A percentile compares a stretch with the other conserved stretches of the same genome.
Evolutionary conservation across 1,140 invertebrate species (phyloP).

Genomic region (Drosophila pectinifera): DNA sequence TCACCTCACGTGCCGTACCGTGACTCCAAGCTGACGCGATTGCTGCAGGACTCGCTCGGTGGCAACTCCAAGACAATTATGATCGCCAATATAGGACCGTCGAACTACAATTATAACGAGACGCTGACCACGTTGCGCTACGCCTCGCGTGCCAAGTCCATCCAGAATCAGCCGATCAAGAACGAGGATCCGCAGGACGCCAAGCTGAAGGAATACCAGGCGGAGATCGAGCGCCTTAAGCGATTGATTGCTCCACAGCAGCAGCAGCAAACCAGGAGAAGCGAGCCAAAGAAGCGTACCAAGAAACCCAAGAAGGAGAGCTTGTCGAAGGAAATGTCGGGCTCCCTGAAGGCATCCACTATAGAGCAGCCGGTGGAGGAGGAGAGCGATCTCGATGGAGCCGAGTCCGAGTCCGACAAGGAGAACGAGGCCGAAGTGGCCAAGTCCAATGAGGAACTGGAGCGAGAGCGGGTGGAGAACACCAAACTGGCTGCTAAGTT

Average conservation of each 20-base stretch:
- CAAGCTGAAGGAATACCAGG: conserved; percentile 94
- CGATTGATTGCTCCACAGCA: conserved; percentile 85
- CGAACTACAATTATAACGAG: conserved; percentile 98
- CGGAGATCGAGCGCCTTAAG: conserved; percentile 91
- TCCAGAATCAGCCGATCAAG: conserved; percentile 97
- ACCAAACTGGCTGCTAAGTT: conserved; percentile 86
- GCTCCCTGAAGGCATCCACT: conserved; percentile 39
- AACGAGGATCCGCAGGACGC: conserved; percentile 98
- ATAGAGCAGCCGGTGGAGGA: conserved; percentile 77
- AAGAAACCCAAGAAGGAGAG: conserved; percentile 67
- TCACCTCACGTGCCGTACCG: conserved; percentile 96
- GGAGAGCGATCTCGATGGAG: conserved; percentile 87
- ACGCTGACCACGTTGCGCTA: conserved; percentile 96
- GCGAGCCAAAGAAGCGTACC: conserved; percentile 58
- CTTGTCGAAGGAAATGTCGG: conserved; percentile 20
- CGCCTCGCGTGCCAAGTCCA: conserved; percentile 96
- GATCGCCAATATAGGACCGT: conserved; percentile 98
- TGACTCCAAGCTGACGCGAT: conserved; percentile 96
- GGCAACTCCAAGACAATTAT: conserved; percentile 98
- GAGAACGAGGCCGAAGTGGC: conserved; percentile 85
- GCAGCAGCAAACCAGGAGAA: conserved; percentile 75
- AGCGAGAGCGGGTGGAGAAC: conserved; percentile 85
- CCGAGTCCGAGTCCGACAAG: conserved; percentile 86
- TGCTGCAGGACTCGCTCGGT: conserved; percentile 97
- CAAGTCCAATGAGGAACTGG: conserved; percentile 85